A percentile compares a stretch with the other conserved stretches of the same genome.
These are phyloP conservation scores for Dilophus febrilis DNA, from an alignment of 2,888 invertebrate genomes.

Conservation along the genomic window DNA sequence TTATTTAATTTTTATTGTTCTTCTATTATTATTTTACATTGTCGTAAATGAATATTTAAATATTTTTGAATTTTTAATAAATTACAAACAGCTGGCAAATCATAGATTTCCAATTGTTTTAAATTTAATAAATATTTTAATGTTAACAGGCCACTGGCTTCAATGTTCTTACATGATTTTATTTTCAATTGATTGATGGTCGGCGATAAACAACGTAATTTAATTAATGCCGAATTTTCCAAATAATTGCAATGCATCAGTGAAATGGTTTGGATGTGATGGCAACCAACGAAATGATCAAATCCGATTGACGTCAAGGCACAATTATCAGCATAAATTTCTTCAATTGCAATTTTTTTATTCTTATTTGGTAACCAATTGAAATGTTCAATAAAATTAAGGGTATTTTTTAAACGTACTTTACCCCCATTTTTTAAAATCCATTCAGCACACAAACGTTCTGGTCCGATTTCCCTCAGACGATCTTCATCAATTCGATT, in stretches of 20 bases:
- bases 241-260: conserved; percentile 51
- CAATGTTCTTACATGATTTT: conserved; percentile 48
- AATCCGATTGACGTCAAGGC: conserved; percentile 65
- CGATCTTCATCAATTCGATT: conserved; percentile 44
- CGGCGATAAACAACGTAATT: conserved; percentile 37
- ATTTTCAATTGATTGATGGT: conserved; percentile 47
- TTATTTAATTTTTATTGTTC: no score
- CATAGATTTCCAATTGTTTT: conserved; percentile 37
- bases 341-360: conserved; percentile 32
- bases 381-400: conserved; percentile 41
- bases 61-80: conserved; percentile 16
- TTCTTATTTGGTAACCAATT: conserved; percentile 44
- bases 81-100: conserved; percentile 43
- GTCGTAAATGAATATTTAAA: no score
- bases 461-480: conserved; percentile 54
- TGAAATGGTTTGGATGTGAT: conserved; percentile 44
- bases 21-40: no score
- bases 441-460: conserved; percentile 77
- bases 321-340: conserved; percentile 59
- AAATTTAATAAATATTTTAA: conserved; percentile 38
- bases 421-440: conserved; percentile 67
- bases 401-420: conserved; percentile 44
- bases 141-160: conserved; percentile 43
- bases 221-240: conserved; percentile 45
- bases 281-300: conserved; percentile 52